Conservation (phyloP, 1,140 invertebrate genomes). For the Drosophila seguyi region DNA sequence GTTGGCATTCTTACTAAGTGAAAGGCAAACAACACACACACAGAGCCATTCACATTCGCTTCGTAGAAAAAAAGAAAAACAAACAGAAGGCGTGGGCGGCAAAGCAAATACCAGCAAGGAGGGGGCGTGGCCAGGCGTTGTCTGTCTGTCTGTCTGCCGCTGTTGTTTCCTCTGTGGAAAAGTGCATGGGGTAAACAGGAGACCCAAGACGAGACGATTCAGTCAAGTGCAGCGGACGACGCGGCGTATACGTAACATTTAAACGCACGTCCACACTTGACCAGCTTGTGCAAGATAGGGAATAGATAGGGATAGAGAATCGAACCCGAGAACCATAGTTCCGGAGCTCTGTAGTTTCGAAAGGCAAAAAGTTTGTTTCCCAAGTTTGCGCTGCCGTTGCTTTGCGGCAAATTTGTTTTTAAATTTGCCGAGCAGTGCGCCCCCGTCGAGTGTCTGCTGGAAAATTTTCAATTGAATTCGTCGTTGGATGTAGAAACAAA, state of each 20-base stretch:
- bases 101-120: constrained; percentile 57
- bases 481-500: constrained; percentile 76
- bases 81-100: constrained; percentile 52
- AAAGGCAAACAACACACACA: constrained; percentile 78
- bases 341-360: not conserved
- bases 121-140: constrained; percentile 28
- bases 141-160: constrained; percentile 42
- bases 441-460: constrained; percentile 56
- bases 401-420: constrained; percentile 81
- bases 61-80: constrained; percentile 29
- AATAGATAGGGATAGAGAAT: constrained; percentile 62
- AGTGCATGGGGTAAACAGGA: constrained; percentile 67
- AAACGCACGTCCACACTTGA: constrained; percentile 78
- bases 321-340: constrained; percentile 52
- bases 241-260: constrained; percentile 79
- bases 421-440: constrained; percentile 60
- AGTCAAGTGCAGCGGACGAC: constrained; percentile 63
- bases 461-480: constrained; percentile 78
- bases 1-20: constrained; percentile 69
- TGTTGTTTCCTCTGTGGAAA: constrained; percentile 37
- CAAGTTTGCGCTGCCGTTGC: constrained; percentile 60
- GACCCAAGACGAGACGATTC: constrained; percentile 45
- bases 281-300: constrained; percentile 46
- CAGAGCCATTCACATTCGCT: constrained; percentile 20
- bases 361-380: constrained; percentile 47